Conservation (phyloP, 2,113 vertebrate species). For the Xerus inauris region DNA sequence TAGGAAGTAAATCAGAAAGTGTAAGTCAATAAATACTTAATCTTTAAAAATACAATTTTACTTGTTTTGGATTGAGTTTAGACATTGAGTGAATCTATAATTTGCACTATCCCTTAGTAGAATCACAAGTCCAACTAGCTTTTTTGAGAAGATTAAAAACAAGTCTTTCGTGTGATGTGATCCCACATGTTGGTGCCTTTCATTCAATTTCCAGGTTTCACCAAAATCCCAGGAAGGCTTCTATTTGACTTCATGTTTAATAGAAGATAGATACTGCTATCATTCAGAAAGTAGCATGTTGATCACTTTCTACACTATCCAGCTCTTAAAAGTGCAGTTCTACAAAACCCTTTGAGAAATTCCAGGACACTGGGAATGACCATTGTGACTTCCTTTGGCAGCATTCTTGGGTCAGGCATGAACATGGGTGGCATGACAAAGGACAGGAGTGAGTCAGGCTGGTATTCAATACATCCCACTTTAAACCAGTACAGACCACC, state of each 20-base stretch:
- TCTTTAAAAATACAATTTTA: background rate
- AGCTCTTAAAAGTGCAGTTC: background rate
- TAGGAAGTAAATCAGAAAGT: background rate
- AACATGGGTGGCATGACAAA: constrained; percentile 24
- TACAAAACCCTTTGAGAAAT: constrained; percentile 50
- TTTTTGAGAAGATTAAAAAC: background rate
- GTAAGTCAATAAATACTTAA: background rate
- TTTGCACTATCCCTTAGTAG: background rate
- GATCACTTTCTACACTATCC: background rate
- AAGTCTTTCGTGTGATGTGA: background rate
- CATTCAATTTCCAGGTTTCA: background rate
- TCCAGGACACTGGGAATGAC: constrained; percentile 44
- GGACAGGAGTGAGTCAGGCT: constrained; percentile 39
- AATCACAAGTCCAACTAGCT: background rate
- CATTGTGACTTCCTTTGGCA: constrained; percentile 15
- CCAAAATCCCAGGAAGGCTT: background rate
- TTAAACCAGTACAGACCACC: constrained; percentile 1
- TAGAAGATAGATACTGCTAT: background rate
- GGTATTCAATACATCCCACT: background rate
- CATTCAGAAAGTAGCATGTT: background rate
- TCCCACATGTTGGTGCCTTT: constrained; percentile 11
- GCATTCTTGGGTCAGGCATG: background rate
- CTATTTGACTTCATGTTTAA: constrained; percentile 32
- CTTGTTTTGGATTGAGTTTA: background rate
- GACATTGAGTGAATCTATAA: background rate